Conservation (phyloP, 2,113 vertebrate species). For the Tychaedon coryphoeus region DNA sequence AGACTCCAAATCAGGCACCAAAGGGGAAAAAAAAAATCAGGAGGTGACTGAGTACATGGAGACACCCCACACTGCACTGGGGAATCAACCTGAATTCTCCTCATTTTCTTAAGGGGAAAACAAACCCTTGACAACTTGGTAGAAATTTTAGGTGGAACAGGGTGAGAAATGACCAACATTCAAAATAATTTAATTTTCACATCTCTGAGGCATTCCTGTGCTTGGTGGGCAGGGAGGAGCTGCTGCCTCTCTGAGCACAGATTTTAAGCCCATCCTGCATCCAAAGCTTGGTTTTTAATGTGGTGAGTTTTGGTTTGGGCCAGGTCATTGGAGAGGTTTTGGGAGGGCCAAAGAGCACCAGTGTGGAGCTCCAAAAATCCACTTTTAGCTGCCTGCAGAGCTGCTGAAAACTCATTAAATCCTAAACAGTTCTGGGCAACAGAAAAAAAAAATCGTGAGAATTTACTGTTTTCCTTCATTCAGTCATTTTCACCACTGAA, state of each 20-base stretch:
- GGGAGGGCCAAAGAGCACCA: neutral
- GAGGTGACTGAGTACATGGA: neutral
- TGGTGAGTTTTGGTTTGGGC: neutral
- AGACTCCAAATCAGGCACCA: neutral
- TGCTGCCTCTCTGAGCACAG: neutral
- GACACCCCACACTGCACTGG: accelerated
- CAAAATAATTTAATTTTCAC: neutral
- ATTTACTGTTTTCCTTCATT: neutral
- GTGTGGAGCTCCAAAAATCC: neutral
- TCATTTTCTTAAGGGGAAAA: accelerated
- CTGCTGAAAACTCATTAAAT: neutral
- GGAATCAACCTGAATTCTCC: neutral
- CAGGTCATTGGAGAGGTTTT: neutral
- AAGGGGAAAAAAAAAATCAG: neutral
- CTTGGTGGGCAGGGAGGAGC: neutral
- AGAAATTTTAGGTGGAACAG: neutral
- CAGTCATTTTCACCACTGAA: neutral
- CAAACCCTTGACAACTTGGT: neutral
- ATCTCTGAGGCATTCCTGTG: neutral
- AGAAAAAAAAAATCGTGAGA: neutral
- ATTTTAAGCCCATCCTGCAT: neutral
- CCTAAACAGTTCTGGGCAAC: neutral
- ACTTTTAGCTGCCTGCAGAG: neutral
- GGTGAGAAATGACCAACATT: neutral
- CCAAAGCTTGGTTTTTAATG: neutral